Base-by-base conservation (phyloP, 2,797 vertebrate genomes). In the Neosilurus hyrtlii region DNA sequence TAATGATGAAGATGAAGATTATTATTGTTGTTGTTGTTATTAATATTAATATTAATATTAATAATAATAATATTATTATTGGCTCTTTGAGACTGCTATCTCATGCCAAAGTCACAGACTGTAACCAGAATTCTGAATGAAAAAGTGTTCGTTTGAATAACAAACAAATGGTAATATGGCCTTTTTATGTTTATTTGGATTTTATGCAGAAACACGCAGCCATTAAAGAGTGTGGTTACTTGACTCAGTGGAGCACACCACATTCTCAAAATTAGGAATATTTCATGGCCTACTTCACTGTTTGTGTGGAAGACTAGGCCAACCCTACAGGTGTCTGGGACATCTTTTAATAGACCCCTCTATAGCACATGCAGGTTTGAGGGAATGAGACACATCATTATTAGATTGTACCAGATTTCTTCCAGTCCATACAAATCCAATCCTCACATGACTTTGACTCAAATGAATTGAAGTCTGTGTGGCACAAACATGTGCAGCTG, bases 401-500 rank as follows among this genome's bases (percentile, higher is more conserved):
- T 84, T 84, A 84, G 74, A 82, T 74, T 74, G 74, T 59, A 73
- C 84, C 76, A 82, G 80, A 73, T 82, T 49, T 85, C 51, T 51
- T 82, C 65, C 74, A 57, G 16, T 24, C 26, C 67, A 79, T 79
- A 73, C 81, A 84, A 84, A 83, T 83, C 65, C 65, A 61, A 77
- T 88, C 90, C 88, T 85, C 90, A 92, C 91, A 90, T 90, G 87
- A 87, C 86, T 79, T 66, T 65, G 61, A 65, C 87, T 79, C 86
- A 74, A 82, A 88, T 87, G 86, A 88, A 85, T 65, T 65, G 16
- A 35, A 65, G 24, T 30, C 14, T 79, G 52, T 9, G 22, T 65
- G 68, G 56, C 15, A 20, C 20, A 37, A 57, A 22, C 24, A 54
- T 51, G 72, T 71, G 43, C 30, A 67, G 54, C 83, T 67, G 54